Base-by-base conservation (phyloP, 1,140 invertebrate genomes). In the Drosophila melanica region DNA sequence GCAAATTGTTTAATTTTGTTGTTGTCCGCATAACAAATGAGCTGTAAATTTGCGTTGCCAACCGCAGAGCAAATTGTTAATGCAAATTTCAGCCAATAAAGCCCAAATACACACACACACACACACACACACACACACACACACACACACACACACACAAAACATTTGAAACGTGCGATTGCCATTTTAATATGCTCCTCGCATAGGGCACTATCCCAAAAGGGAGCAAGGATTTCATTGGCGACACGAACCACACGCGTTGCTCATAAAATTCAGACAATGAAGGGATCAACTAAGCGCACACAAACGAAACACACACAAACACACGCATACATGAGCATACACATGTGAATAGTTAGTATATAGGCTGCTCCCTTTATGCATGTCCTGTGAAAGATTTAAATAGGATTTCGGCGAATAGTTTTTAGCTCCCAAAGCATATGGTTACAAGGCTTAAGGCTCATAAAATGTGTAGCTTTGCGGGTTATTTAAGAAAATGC, bases 261-360 rank as follows among this genome's bases (percentile, higher is more conserved):
- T 57, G 75, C 64, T 58, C 64, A 75, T 81, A 78, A 78, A 81
- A 78, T 23, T 44, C 68, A 33, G 23, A 75, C 68, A 64, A 60
- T 64, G 54, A 60, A 51, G 39, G 60, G 57, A 66, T 67, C 65
- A 44, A 33, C 30, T 7, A 18, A 8, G 9, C 4, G 5, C 45
- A 14, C 48, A 45, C 20, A 37, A 27, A 27, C 6, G 6, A 47
- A 27, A 54, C 39, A 39, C 37, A 39, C 30, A 14, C 48, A 51
- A n/a, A 23, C 23, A 16, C n/a, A 16, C 47, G n/a, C 57, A 48
- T 16, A 41, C 23, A 42, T 50, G 30, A 12, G 16, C 41, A 30
- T 41, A 53, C 44, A 42, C 55, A 27, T 45, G 65, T 69, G 35
- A 50, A 80, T 72, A 64, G 67, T 76, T 48, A 12, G 47, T 35